Percentiles rank a stretch among this genome's conserved stretches.
Conservation (phyloP, 2,888 invertebrate genomes). For the Branchipolynoe longqiensis region DNA sequence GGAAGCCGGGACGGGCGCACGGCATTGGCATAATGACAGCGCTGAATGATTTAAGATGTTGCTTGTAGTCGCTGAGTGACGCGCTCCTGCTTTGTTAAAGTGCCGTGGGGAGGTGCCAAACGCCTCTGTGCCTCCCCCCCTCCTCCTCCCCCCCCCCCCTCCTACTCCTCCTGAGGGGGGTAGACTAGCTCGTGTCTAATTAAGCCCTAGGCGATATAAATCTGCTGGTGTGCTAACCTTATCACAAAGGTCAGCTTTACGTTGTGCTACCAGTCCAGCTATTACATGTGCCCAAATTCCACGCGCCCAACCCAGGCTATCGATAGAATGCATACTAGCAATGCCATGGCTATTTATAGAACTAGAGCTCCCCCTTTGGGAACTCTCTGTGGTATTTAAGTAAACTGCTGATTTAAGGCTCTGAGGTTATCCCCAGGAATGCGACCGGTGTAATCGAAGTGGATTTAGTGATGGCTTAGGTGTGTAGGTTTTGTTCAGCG, state of each 20-base stretch:
- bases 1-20: neutral
- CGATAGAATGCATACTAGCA: no score
- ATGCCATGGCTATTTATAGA: no score
- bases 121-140: neutral
- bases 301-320: no score
- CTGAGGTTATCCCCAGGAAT: no score
- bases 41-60: constrained; percentile 48
- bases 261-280: no score
- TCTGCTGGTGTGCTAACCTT: constrained; percentile 20
- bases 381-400: no score
- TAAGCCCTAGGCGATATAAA: constrained; percentile 35
- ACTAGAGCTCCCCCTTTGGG: no score
- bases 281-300: no score
- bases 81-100: constrained; percentile 9
- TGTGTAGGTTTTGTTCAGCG: no score
- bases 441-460: no score
- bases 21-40: constrained; percentile 36
- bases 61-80: constrained; percentile 41
- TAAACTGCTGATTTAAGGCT: no score
- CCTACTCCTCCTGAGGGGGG: neutral
- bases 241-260: constrained; percentile 43
- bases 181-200: constrained; percentile 44
- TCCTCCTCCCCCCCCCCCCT: neutral
- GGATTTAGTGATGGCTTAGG: no score
- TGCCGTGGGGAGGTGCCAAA: constrained; percentile 32